These are phyloP conservation scores for roundworm (Caenorhabditis elegans) DNA, from an alignment of 1,140 invertebrate genomes.

Conservation along the genomic window DNA sequence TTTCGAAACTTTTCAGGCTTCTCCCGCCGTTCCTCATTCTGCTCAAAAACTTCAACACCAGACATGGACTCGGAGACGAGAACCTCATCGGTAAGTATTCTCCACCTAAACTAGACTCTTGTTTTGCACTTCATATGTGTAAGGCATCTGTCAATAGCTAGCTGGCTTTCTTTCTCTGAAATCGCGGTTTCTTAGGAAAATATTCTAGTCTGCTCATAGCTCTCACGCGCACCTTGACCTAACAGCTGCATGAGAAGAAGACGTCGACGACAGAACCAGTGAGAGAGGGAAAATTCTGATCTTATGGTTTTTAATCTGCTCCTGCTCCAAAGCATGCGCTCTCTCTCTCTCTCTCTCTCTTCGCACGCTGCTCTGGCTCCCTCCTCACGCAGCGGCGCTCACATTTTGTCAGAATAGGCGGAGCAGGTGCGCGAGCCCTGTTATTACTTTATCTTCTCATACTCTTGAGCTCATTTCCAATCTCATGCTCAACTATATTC, in stretches of 20 bases:
- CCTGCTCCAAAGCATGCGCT: neutral
- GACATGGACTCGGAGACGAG: neutral
- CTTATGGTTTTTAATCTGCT: conserved; percentile 18
- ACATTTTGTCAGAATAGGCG: neutral
- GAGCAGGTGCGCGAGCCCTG: neutral
- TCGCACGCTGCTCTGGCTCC: neutral
- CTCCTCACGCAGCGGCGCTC: no score
- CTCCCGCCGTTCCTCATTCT: neutral
- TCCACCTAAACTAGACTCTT: no score
- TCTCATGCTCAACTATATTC: no score
- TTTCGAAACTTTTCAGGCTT: neutral
- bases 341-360: neutral
- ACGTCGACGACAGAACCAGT: no score
- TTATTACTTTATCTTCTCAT: neutral
- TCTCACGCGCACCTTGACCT: neutral
- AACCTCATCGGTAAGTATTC: neutral
- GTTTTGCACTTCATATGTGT: no score
- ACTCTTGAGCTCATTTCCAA: neutral
- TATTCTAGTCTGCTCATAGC: neutral
- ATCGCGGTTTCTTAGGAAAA: neutral
- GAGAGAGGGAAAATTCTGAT: neutral
- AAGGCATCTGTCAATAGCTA: no score
- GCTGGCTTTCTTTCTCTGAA: no score
- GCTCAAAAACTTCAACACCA: conserved; percentile 1
- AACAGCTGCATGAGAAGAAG: no score